Conservation (phyloP, 2,113 vertebrate genomes). For the Cariama cristata region DNA sequence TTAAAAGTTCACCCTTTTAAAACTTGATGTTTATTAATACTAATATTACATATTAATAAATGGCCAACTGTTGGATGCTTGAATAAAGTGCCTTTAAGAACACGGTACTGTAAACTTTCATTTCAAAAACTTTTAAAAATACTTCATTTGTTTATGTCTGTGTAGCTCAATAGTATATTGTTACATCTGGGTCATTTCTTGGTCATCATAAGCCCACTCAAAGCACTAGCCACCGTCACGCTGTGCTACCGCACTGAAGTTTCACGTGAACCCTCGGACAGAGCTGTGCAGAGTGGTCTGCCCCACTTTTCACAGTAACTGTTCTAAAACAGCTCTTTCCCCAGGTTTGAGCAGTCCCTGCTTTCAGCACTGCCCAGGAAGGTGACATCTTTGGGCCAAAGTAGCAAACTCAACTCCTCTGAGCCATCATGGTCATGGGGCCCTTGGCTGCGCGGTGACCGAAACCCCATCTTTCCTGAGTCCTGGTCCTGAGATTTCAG, state of each 20-base stretch:
- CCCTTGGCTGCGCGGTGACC: accelerated
- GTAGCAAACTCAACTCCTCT: neutral
- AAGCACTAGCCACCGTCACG: accelerated
- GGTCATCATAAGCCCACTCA: neutral
- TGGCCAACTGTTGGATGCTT: neutral
- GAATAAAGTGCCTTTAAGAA: neutral
- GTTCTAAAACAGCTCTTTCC: neutral
- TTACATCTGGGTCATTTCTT: neutral
- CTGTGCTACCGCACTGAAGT: neutral
- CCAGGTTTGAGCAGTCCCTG: neutral
- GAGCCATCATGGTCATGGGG: neutral
- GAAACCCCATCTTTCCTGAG: neutral
- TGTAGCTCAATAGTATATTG: neutral
- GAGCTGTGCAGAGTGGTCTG: neutral
- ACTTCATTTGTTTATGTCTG: neutral
- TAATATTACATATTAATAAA: neutral
- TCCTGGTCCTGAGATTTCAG: neutral
- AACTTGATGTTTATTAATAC: neutral
- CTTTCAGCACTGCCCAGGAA: accelerated
- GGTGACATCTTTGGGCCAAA: neutral
- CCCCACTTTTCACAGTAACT: neutral
- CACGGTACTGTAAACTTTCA: neutral
- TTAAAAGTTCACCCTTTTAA: neutral
- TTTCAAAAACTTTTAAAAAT: neutral
- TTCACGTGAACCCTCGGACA: neutral